Evolutionary conservation across 2,888 invertebrate genomes (phyloP).

Genomic region (Tanypteryx hageni): DNA sequence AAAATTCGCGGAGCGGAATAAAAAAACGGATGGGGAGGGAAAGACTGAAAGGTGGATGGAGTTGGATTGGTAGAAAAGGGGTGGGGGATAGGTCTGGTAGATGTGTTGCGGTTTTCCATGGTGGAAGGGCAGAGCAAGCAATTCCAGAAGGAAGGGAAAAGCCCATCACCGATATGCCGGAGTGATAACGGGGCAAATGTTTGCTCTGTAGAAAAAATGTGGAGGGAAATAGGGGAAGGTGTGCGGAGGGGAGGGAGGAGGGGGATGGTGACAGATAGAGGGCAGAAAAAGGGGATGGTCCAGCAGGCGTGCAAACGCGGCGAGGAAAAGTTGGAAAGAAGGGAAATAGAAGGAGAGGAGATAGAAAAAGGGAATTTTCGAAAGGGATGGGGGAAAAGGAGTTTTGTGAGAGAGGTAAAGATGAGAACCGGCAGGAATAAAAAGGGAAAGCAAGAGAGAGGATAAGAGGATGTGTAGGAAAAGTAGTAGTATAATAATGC

Average conservation of each 20-base stretch:
- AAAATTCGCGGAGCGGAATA: background rate
- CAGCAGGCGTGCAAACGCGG: background rate
- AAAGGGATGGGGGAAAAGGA: background rate
- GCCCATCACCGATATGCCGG: slow-evolving; percentile 39
- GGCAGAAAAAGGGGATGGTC: background rate
- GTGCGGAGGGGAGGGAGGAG: background rate
- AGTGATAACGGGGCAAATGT: slow-evolving; percentile 56
- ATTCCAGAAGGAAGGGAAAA: slow-evolving; percentile 35
- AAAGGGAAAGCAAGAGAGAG: background rate
- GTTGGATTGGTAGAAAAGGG: background rate
- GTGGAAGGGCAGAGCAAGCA: slow-evolving; percentile 49
- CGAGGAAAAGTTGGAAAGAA: background rate
- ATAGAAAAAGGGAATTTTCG: background rate
- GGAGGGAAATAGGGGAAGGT: background rate
- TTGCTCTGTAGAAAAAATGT: slow-evolving; percentile 21
- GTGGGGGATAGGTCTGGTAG: background rate
- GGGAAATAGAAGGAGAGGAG: background rate
- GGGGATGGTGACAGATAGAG: background rate
- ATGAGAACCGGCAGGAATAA: too few species aligned
- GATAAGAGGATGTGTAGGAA: background rate
- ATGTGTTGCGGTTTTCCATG: background rate
- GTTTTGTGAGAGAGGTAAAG: background rate
- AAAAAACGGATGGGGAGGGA: background rate
- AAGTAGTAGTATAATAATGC: background rate
- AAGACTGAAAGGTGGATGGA: background rate